Conservation (phyloP, 2,113 vertebrate genomes). For the Promerops cafer region DNA sequence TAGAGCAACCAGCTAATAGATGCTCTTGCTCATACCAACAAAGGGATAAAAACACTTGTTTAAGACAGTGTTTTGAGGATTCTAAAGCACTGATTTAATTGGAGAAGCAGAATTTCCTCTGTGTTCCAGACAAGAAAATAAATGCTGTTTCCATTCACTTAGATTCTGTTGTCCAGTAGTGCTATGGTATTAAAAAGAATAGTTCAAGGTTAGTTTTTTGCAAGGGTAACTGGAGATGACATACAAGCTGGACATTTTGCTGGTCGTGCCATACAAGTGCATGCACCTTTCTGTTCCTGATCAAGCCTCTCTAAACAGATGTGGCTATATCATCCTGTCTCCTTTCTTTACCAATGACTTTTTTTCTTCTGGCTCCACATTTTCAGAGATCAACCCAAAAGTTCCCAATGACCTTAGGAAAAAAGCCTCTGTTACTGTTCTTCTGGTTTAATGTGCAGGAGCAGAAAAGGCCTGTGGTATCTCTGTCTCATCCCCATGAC, state of each 20-base stretch:
- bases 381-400: not conserved
- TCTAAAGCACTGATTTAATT: not conserved
- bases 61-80: not conserved
- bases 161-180: not conserved
- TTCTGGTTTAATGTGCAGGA: not conserved
- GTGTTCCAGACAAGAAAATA: not conserved
- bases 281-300: not conserved
- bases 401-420: not conserved
- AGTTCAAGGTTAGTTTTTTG: not conserved
- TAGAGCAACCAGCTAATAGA: not conserved
- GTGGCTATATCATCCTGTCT: not conserved
- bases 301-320: not conserved
- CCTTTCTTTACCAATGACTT: not conserved
- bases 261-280: not conserved
- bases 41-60: not conserved
- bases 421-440: not conserved
- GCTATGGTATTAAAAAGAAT: not conserved
- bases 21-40: not conserved
- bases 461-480: not conserved
- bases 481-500: rapidly evolving
- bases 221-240: not conserved
- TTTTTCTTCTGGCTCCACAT: not conserved
- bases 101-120: not conserved
- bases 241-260: not conserved
- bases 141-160: not conserved